Evolutionary conservation across 92 coral and sea anemone genomes (phyloP).

Genomic region (Epizoanthus ramosus): DNA sequence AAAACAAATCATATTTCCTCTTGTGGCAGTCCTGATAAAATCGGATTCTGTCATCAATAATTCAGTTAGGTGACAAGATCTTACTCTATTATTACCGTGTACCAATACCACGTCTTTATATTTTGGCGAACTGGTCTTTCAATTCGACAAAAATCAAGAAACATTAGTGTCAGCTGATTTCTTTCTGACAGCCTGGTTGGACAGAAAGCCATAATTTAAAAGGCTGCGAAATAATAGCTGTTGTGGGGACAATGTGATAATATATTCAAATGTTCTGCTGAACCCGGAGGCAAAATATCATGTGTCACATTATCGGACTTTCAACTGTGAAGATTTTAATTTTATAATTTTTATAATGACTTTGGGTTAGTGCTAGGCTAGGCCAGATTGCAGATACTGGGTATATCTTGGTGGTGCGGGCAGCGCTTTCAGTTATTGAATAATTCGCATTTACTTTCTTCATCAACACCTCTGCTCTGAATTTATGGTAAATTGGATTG

Average conservation of each 20-base stretch:
- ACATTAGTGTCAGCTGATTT: neutral
- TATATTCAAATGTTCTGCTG: neutral
- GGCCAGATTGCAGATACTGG: no score
- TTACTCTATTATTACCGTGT: slow-evolving; percentile 13
- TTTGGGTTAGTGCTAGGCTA: no score
- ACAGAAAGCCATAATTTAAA: neutral
- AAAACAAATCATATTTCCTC: slow-evolving; percentile 12
- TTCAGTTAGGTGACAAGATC: slow-evolving; percentile 34
- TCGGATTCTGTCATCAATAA: slow-evolving; percentile 39
- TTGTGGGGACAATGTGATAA: slow-evolving; percentile 29
- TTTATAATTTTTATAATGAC: neutral
- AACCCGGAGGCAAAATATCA: slow-evolving; percentile 20
- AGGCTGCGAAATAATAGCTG: neutral
- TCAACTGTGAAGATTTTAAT: slow-evolving; percentile 10
- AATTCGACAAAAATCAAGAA: slow-evolving; percentile 2
- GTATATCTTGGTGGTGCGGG: neutral
- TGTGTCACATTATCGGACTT: neutral
- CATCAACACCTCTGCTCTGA: slow-evolving; percentile 22
- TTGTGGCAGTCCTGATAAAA: slow-evolving; percentile 37
- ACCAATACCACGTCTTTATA: slow-evolving; percentile 37
- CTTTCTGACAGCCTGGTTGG: neutral
- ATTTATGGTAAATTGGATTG: slow-evolving; percentile 11
- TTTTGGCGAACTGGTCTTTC: slow-evolving; percentile 18
- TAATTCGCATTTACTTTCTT: slow-evolving; percentile 5
- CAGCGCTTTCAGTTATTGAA: neutral